These are phyloP conservation scores for Craniophora ligustri DNA, from an alignment of 2,888 invertebrate genomes.

Conservation along the genomic window DNA sequence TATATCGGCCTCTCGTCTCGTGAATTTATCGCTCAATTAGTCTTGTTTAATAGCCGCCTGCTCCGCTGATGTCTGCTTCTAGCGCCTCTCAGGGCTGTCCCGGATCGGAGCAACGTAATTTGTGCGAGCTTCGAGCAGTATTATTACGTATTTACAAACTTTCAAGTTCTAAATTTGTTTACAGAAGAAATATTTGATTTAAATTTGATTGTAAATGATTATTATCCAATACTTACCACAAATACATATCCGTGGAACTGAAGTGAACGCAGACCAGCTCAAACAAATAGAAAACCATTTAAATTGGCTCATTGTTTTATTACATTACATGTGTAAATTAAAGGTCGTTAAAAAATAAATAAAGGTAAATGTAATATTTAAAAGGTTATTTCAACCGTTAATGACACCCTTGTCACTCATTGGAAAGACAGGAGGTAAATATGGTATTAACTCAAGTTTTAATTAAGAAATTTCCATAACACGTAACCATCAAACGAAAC, in stretches of 20 bases:
- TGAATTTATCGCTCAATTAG: slow-evolving; percentile 89
- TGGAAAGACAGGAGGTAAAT: slow-evolving; percentile 16
- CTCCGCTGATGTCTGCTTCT: slow-evolving; percentile 88
- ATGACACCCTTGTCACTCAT: slow-evolving; percentile 25
- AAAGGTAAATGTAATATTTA: slow-evolving; percentile 12
- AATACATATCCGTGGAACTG: too few relatives aligned
- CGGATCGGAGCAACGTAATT: slow-evolving; percentile 16
- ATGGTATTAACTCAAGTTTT: slow-evolving; percentile 18
- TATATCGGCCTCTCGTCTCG: slow-evolving; percentile 84
- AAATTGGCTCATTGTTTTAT: slow-evolving; percentile 6
- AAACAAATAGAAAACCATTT: neutral
- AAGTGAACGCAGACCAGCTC: too few relatives aligned
- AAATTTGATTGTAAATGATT: too few relatives aligned
- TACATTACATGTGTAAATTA: slow-evolving; percentile 19
- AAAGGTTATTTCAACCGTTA: slow-evolving; percentile 11
- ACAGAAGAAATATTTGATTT: too few relatives aligned
- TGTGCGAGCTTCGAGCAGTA: slow-evolving; percentile 9
- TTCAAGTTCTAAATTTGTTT: too few relatives aligned
- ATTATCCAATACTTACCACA: too few relatives aligned
- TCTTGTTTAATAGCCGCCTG: slow-evolving; percentile 89
- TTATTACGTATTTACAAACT: slow-evolving; percentile 5
- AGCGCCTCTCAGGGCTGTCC: slow-evolving; percentile 81
- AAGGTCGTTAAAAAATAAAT: slow-evolving; percentile 6
- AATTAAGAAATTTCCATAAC: slow-evolving; percentile 27
- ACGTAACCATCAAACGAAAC: slow-evolving; percentile 9